Conservation (phyloP, 2,888 invertebrate genomes). For the Resseliella maxima region DNA sequence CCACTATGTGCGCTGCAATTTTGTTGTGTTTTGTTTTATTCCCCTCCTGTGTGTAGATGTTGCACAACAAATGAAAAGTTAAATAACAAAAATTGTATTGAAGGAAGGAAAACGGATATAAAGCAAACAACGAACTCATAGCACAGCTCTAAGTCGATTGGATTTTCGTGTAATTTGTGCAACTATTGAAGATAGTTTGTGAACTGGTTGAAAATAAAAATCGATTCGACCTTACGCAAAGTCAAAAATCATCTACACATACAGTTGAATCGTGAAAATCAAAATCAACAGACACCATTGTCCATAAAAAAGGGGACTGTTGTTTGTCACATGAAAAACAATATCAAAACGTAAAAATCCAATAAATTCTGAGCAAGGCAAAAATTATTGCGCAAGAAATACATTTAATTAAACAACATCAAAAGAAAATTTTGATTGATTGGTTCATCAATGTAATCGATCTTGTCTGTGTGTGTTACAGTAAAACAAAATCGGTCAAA, state of each 20-base stretch:
- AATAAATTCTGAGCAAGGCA: neutral
- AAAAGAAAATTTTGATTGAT: neutral
- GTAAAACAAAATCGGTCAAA: neutral
- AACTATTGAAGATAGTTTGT: neutral
- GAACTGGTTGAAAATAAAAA: neutral
- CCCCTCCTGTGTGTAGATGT: neutral
- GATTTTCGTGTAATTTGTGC: conserved; percentile 47
- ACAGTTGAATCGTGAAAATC: no score
- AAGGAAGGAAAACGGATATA: conserved; percentile 37
- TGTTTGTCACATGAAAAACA: neutral
- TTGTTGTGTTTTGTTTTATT: conserved; percentile 20
- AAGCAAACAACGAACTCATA: conserved; percentile 40
- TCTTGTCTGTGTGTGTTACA: neutral
- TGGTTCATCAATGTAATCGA: neutral
- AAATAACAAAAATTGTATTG: neutral
- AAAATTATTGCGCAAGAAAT: neutral
- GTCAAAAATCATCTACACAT: no score
- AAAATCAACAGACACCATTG: neutral
- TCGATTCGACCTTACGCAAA: conserved; percentile 18
- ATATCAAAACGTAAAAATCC: neutral
- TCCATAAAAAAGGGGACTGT: neutral
- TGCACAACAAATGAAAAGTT: conserved; percentile 9
- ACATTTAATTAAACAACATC: neutral
- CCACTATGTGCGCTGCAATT: neutral
- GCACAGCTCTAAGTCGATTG: conserved; percentile 18